Evolutionary conservation across 2,113 vertebrate species (phyloP), one percentile per base, ranked within the genome.

Genomic region (Diphyllodes magnificus): DNA sequence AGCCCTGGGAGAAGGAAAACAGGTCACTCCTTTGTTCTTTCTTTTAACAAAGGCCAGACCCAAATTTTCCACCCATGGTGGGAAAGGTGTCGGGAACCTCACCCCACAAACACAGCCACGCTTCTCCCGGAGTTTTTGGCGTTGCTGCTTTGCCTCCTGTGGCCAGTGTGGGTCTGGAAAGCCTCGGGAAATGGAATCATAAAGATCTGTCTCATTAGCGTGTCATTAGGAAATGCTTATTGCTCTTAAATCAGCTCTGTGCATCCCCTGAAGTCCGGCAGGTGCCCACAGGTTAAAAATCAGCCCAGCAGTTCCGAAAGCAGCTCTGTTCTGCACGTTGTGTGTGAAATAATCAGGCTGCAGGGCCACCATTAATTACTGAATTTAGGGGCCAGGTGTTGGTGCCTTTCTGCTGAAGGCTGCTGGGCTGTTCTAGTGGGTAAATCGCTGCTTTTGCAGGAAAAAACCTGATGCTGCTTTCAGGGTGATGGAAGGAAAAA

Each of bases 51-150:
- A 65, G 37, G 39, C 57, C 27, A 60, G 28, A 44, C 27, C 33
- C 57, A 60, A 76, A 47, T 76, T 51, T 64, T 21, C 27, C 45
- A 24, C 8, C 44, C 10, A 2, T 1, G 45, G 15, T 7, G 40
- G 54, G 33, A 65, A 44, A 61, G 82, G 39, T 28, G 56, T 33
- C 16, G 66, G 71, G 85, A 79, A 13, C 17, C 17, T 78, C 28
- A 2, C 7, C 45, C 57, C 17, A 25, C 1, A 17, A 70, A 37
- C 4, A 12, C 28, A 40, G 27, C 33, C 65, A 24, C 0, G 0
- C 25, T 61, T 39, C n/a, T 49, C 13, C 23, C n/a, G 5, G 3
- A 2, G 31, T 0, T 71, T 28, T 33, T 49, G 59, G 31, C 6
- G 1, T 22, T 19, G 37, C 47, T 57, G 2, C 71, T 69, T 66